These are phyloP conservation scores for Mustelus asterias DNA, from an alignment of 2,113 vertebrate species.

Conservation along the genomic window DNA sequence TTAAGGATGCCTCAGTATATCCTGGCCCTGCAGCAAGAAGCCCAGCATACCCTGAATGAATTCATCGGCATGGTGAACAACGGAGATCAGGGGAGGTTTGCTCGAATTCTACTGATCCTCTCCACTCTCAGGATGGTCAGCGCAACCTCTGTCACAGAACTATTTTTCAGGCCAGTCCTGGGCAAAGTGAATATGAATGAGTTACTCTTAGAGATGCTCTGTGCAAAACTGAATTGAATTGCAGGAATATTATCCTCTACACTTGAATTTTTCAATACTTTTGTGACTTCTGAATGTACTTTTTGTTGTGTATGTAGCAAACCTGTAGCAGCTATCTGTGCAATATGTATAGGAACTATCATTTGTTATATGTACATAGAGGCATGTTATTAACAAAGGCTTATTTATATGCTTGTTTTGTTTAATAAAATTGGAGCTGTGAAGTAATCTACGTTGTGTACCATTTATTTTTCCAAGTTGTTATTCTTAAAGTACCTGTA, in stretches of 20 bases:
- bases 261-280: constrained; percentile 19
- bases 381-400: constrained; percentile 9
- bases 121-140: constrained; percentile 39
- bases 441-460: background rate
- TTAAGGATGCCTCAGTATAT: constrained; percentile 45
- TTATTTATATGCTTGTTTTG: constrained; percentile 29
- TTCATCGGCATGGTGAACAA: constrained; percentile 42
- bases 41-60: constrained; percentile 44
- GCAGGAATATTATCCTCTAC: background rate
- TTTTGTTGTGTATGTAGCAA: background rate
- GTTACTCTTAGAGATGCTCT: constrained; percentile 44
- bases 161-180: constrained; percentile 48
- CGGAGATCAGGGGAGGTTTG: constrained; percentile 41
- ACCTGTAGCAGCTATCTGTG: background rate
- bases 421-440: constrained; percentile 28
- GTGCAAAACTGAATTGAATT: constrained; percentile 32
- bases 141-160: constrained; percentile 42
- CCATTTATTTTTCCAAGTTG: background rate
- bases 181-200: constrained; percentile 42
- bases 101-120: constrained; percentile 42
- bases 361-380: constrained; percentile 8
- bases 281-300: background rate
- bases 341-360: constrained; percentile 31
- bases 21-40: constrained; percentile 49
- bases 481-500: background rate